Evolutionary conservation across 1,140 invertebrate species (phyloP), one percentile per base, ranked within the genome.

Genomic region (Leptopilina clavipes): DNA sequence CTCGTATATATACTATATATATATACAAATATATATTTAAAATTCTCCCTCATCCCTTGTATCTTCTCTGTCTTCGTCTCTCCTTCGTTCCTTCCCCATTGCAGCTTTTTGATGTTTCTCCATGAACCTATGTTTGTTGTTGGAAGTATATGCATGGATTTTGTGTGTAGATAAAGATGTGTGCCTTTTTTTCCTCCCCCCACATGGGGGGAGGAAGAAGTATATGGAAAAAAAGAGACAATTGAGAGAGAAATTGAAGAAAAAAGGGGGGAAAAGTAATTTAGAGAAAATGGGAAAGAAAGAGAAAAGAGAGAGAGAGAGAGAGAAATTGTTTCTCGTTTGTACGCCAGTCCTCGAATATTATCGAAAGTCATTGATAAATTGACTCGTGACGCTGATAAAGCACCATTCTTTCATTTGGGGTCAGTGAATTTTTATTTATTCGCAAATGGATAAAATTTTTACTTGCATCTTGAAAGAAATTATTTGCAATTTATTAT

Each of bases 31-130:
- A 40, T 40, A 40, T 40, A 8, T 40, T 25, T 70, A 59, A 31
- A 31, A 31, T 17, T 56, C 75, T 75, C 71, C 43, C 31, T 71
- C 76, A 31, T 71, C 31, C 37, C 11, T 75, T 37, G 43, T 18
- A 19, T 19, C 11, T 43, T 54, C 44, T 37, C 37, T 40, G 12
- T 52, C 48, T 31, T 44, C 59, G 48, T 59, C 17, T 31, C 78
- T 79, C 74, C 10, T 48, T 72, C 56, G 31, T 71, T 65, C 59
- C 25, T 45, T 31, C 52, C 79, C 76, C 72, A 71, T 73, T 72
- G 72, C 70, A 77, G 83, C 86, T 87, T 86, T 87, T 86, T 85
- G 79, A 86, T 84, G 81, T 86, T 86, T 85, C 85, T 83, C 83
- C 76, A 79, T 79, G 81, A 83, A 75, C 71, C 76, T 75, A 79